These are phyloP conservation scores for Hemistola chrysoprasaria DNA, from an alignment of 2,888 invertebrate genomes.

Conservation along the genomic window DNA sequence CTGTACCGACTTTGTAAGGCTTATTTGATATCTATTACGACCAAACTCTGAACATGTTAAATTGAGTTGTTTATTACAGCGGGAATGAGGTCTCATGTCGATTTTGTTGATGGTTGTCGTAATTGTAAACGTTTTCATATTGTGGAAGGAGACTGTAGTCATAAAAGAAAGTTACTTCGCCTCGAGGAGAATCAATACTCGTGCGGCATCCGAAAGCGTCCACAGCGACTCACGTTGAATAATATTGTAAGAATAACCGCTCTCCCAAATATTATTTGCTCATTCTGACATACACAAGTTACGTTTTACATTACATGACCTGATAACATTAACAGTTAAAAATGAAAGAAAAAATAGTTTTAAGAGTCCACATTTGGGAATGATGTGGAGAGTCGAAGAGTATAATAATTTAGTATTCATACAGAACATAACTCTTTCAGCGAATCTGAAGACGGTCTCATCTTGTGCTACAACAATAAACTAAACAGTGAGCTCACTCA, in stretches of 20 bases:
- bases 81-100: not conserved
- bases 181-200: constrained; percentile 63
- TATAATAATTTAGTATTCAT: no score
- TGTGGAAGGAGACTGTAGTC: constrained; percentile 40
- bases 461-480: constrained; percentile 57
- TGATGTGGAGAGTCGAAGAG: no score
- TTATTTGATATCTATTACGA: constrained; percentile 15
- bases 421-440: constrained; percentile 48
- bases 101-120: constrained; percentile 7
- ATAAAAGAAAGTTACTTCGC: constrained; percentile 53
- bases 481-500: constrained; percentile 39
- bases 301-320: no score
- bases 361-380: no score
- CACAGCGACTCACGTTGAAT: constrained; percentile 41
- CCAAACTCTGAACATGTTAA: constrained; percentile 1
- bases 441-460: constrained; percentile 48
- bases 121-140: constrained; percentile 18
- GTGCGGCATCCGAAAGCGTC: constrained; percentile 49
- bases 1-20: constrained; percentile 15
- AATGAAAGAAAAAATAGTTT: no score
- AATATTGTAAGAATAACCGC: constrained; percentile 49
- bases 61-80: not conserved
- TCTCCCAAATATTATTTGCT: constrained; percentile 43
- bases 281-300: constrained; percentile 37
- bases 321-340: no score